A percentile compares a stretch with the other conserved stretches of the same genome.
These are phyloP conservation scores for Ptychochromis oligacanthus DNA, from an alignment of 2,113 vertebrate genomes.

Conservation along the genomic window DNA sequence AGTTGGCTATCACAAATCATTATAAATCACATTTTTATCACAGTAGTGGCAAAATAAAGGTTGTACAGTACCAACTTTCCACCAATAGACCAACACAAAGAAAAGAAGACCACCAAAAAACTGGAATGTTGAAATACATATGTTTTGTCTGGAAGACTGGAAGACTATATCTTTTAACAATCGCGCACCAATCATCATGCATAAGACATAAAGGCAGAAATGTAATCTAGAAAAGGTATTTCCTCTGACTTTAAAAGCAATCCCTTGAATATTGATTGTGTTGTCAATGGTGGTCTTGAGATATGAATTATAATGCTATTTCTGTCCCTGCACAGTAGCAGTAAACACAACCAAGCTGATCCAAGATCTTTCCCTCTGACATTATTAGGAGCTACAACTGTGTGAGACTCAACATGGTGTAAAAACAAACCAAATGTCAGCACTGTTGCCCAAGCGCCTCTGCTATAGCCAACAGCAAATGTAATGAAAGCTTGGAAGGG, in stretches of 20 bases:
- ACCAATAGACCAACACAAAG: neutral
- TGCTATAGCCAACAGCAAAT: conserved; percentile 71
- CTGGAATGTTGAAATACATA: neutral
- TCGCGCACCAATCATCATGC: neutral
- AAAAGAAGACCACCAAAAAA: neutral
- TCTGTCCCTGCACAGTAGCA: conserved; percentile 70
- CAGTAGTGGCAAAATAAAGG: neutral
- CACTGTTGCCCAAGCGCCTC: conserved; percentile 70
- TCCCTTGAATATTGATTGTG: conserved; percentile 67
- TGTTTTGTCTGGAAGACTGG: neutral
- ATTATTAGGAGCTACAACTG: conserved; percentile 80
- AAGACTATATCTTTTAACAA: neutral
- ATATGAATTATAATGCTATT: conserved; percentile 54
- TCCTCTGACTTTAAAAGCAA: conserved; percentile 25
- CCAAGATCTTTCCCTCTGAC: conserved; percentile 77
- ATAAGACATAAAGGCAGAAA: neutral
- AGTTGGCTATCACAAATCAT: conserved; percentile 29
- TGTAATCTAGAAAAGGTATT: conserved; percentile 7
- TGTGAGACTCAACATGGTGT: conserved; percentile 76
- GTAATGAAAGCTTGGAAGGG: conserved; percentile 79
- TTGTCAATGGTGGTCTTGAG: conserved; percentile 49
- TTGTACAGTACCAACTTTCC: neutral
- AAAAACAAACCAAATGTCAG: conserved; percentile 86
- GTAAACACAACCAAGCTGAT: conserved; percentile 64
- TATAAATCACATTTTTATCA: neutral